Conservation (phyloP, 1,140 invertebrate species). For the Drosophila funebris region DNA sequence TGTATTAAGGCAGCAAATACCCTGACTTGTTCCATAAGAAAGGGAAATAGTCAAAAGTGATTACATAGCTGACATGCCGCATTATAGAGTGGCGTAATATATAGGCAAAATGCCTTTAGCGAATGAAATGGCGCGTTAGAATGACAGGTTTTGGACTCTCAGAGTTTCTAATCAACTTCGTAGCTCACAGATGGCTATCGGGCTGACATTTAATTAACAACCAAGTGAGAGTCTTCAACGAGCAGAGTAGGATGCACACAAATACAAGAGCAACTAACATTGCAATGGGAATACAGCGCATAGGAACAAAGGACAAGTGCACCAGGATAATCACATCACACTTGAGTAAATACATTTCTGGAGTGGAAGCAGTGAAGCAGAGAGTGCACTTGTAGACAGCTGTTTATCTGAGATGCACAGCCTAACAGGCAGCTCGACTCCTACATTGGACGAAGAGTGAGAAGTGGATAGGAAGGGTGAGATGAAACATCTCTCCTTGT, state of each 20-base stretch:
- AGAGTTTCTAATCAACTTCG: conserved; percentile 47
- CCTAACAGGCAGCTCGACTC: conserved; percentile 6
- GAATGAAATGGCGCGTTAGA: conserved; percentile 44
- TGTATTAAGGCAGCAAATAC: neutral
- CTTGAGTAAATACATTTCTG: conserved; percentile 80
- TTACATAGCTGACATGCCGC: neutral
- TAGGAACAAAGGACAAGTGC: conserved; percentile 72
- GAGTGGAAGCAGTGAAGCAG: conserved; percentile 64
- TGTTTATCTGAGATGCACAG: conserved; percentile 16
- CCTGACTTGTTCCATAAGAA: neutral
- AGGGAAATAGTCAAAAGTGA: neutral
- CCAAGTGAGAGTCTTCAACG: neutral
- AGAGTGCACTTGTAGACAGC: conserved; percentile 27
- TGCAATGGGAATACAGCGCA: neutral
- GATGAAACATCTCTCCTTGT: conserved; percentile 7
- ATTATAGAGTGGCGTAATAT: neutral
- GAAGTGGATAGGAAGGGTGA: too few relatives aligned
- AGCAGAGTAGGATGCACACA: conserved; percentile 16
- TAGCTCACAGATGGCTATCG: conserved; percentile 50
- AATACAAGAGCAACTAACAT: neutral
- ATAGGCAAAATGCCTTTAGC: conserved; percentile 31
- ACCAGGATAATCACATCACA: conserved; percentile 77
- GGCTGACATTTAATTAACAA: conserved; percentile 67
- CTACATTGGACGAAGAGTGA: neutral
- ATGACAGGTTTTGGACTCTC: neutral